Evolutionary conservation across 2,888 invertebrate species (phyloP), one percentile per base, ranked within the genome.

Genomic region (Venustoraphidia nigricollis): DNA sequence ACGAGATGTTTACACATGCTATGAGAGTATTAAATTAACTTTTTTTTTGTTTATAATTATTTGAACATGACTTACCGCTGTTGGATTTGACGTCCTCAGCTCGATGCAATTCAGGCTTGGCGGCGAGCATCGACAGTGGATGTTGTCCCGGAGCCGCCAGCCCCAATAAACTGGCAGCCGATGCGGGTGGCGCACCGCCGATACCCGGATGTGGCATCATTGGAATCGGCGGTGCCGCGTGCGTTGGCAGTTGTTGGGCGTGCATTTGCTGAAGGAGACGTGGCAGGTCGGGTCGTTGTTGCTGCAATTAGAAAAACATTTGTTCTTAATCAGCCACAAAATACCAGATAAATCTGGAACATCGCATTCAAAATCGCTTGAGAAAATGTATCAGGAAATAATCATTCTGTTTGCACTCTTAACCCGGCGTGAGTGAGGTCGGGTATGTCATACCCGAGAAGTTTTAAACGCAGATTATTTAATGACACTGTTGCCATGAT

Each of bases 231-330:
- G 85, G 83, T 42, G 80, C 79, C 51, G 81, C 82, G 50, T 80
- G 74, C 13, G 72, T 73, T 55, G 88, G 83, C 51, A 76, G 63
- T 68, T 89, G 90, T 59, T 90, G 90, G 36, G 89, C 90, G 66
- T 92, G 92, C 88, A 92, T 90, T 70, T 92, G 92, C 70, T 92
- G 92, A 67, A 91, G 72, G 53, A 84, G 67, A 66, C 87, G 76
- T 36, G 87, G 87, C 58, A 88, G 70, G 66, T 88, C 87, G 50
- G 86, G 84, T 68, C 87, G 76, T 71, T 87, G 88, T 81, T 87
- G 87, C 85, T 88, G 77, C 50, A 75, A 75, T 55, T 59, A 62
- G 57, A 55, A 55, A 40, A 48, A 14, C 46, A 27, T 6, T 27
- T 27, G 27, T 27, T 27, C 3, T 27, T 27, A 27, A 27, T 27